Base-by-base conservation (phyloP, 1,140 invertebrate genomes). In the Pogonus chalceus region DNA sequence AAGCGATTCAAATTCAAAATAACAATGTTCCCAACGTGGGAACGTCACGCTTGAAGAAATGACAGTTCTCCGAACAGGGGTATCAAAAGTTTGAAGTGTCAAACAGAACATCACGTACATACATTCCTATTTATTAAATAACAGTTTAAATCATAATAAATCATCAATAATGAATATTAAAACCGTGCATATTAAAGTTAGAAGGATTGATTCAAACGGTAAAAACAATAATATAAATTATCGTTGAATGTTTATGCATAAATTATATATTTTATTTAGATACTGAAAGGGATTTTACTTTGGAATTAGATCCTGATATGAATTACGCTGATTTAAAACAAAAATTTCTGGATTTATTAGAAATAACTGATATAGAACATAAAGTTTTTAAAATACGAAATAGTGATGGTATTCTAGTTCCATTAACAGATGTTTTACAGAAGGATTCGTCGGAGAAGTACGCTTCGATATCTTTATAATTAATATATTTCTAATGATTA, bases 361-460 rank as follows among this genome's bases (percentile, higher is more conserved):
- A 61, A 14, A 55, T 67, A 23, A 35, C 56, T 21, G 48, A 39
- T 14, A 56, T 59, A 23, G 61, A 66, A 21, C 57, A 64, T 35
- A 66, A 66, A 60, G 66, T 69, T 2, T 63, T 69, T 35, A 69
- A 69, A 57, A 51, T 69, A 3, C 47, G 68, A 26, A 67, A 68
- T 50, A 60, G 56, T 35, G 58, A 66, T 55, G 52, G 56, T 35
- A 53, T 60, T 35, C 52, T 68, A 20, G 56, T 69, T 12, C 68
- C 68, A 18, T 54, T 68, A 31, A 65, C 58, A 35, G 62, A 68
- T 52, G 43, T 69, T 22, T 24, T 66, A 23, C 20, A 26, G 35
- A 31, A 35, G 4, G 37, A 43, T 43, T 43, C 37, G 2, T 35
- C 37, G 2, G 35, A 52, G 16, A 21, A 26, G 24, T 35, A 35